Conservation (phyloP, 2,797 vertebrate genomes). For the Gymnothorax javanicus region DNA sequence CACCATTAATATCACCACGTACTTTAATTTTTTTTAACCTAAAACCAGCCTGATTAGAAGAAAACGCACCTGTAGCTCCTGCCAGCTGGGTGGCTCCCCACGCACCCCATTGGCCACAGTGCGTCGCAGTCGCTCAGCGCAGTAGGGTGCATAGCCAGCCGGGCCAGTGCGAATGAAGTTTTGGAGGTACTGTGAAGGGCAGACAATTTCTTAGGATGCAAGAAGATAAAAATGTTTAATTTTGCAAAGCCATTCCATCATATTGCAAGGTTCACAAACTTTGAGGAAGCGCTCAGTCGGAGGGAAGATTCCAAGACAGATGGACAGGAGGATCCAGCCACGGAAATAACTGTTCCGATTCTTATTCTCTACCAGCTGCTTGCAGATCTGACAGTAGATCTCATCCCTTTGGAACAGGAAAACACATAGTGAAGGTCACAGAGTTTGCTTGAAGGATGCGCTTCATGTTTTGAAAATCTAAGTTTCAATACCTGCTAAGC, state of each 20-base stretch:
- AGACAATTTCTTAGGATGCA: slow-evolving; percentile 15
- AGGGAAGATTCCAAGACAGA: slow-evolving; percentile 90
- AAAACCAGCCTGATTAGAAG: not conserved
- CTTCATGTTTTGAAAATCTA: not conserved
- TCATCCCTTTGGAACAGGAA: slow-evolving; percentile 80
- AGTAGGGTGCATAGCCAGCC: slow-evolving; percentile 73
- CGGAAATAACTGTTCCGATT: slow-evolving; percentile 73
- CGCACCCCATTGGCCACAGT: slow-evolving; percentile 81
- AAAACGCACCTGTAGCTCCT: slow-evolving; percentile 84
- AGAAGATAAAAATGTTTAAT: not conserved
- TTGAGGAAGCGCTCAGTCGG: slow-evolving; percentile 81
- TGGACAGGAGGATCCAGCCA: slow-evolving; percentile 89
- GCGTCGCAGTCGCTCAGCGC: slow-evolving; percentile 77
- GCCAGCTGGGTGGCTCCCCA: slow-evolving; percentile 83
- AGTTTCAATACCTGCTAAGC: not conserved
- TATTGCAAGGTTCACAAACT: slow-evolving; percentile 63
- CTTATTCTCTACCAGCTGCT: slow-evolving; percentile 85
- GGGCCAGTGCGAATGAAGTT: slow-evolving; percentile 81
- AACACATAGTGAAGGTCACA: not conserved
- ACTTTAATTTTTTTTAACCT: not conserved
- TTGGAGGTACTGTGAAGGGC: slow-evolving; percentile 76
- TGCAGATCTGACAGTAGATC: slow-evolving; percentile 97
- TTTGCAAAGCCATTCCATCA: not conserved
- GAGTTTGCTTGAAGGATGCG: not conserved
- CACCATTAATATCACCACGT: not conserved